These are phyloP conservation scores for Steinernema khuongi DNA, from an alignment of 1,140 invertebrate genomes.

Conservation along the genomic window DNA sequence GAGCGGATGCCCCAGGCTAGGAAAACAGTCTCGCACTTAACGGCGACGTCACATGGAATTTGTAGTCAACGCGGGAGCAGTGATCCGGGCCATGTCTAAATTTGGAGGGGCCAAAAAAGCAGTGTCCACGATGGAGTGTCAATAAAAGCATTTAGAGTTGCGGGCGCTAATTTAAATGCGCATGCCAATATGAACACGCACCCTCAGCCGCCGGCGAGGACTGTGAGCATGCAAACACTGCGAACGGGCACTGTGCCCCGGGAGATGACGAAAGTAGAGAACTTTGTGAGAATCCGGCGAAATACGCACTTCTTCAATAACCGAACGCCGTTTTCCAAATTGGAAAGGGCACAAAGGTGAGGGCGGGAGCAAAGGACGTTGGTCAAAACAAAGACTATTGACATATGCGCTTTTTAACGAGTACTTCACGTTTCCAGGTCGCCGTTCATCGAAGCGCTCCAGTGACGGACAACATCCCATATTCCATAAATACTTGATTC, in stretches of 20 bases:
- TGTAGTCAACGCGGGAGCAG: neutral
- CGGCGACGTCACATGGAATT: neutral
- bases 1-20: neutral
- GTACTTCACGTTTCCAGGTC: too few species aligned
- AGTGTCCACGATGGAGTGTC: neutral
- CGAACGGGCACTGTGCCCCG: too few species aligned
- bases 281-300: too few species aligned
- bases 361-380: too few species aligned
- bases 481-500: conserved; percentile 7
- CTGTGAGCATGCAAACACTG: neutral
- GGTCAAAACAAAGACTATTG: too few species aligned
- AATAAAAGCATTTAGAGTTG: conserved; percentile 17
- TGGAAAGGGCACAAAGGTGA: too few species aligned
- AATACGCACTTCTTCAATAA: too few species aligned
- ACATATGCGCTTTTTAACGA: too few species aligned
- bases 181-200: neutral
- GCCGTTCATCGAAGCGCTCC: too few species aligned
- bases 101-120: neutral
- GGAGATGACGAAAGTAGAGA: too few species aligned
- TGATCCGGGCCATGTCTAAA: neutral
- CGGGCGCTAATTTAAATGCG: conserved; percentile 5
- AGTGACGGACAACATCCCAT: neutral
- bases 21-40: neutral
- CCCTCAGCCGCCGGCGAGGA: neutral
- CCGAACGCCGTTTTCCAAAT: too few species aligned